Conservation (phyloP, 2,797 vertebrate genomes). For the Heliangelus exortis region DNA sequence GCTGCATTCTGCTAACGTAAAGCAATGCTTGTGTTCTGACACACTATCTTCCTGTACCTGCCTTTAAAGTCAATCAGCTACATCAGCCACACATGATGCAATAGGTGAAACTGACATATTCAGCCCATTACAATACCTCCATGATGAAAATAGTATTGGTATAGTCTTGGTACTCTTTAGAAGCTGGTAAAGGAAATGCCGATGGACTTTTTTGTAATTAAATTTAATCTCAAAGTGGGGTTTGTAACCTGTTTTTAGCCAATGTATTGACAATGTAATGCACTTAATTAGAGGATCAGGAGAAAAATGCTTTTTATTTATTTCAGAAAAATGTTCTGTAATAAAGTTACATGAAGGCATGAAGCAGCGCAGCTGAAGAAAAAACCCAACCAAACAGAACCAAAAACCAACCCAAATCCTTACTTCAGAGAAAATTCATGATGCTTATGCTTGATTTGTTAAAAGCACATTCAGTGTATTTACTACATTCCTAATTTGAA, state of each 20-base stretch:
- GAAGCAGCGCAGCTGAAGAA: neutral
- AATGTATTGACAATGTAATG: neutral
- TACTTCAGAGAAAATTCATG: neutral
- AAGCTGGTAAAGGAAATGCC: neutral
- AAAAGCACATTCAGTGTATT: neutral
- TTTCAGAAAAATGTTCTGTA: neutral
- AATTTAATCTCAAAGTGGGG: rapidly evolving
- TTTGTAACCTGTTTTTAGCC: neutral
- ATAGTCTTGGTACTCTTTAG: neutral
- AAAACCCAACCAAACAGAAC: neutral
- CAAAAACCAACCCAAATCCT: neutral
- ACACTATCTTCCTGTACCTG: neutral
- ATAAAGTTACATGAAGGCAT: neutral
- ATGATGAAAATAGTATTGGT: rapidly evolving
- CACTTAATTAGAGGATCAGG: neutral
- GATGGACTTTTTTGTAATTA: neutral
- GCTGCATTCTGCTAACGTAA: neutral
- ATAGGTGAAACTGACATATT: rapidly evolving
- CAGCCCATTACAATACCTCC: neutral
- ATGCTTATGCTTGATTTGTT: neutral
- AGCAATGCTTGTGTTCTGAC: neutral
- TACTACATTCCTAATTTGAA: neutral
- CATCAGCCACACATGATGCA: neutral
- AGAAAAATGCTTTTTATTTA: neutral
- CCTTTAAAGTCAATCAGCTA: neutral